Base-by-base conservation (phyloP, 1,140 invertebrate species). In the Drosophila sp. region DNA sequence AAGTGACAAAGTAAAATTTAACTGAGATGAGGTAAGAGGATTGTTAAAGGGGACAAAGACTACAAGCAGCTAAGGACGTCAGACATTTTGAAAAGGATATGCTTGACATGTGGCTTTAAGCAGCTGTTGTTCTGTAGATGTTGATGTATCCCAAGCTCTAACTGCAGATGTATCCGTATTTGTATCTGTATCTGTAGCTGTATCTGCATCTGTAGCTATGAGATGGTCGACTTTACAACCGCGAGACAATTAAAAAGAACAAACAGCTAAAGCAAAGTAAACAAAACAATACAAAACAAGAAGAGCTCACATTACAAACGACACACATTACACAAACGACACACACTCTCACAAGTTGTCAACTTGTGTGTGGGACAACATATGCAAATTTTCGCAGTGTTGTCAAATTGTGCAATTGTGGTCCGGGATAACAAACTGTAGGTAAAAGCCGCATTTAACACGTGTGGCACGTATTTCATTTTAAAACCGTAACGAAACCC, bases 381-480 rank as follows among this genome's bases (percentile, higher is more conserved):
- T 74, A 89, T 83, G 83, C 72, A 87, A 80, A 83, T 79, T 73
- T 18, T 9, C 9, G 13, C 29, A 32, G 48, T 48, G 48, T 67
- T 56, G 79, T 70, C 77, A 80, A 86, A 80, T 84, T 80, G 77
- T 87, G 83, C 79, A 87, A 89, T 87, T 87, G 83, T 89, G 74
- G 84, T 43, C 59, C 45, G 34, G 59, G 61, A 66, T 25, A 76
- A 66, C 50, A 63, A 50, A 71, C 41, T 29, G 50, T 53, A n/a
- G 50, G 29, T 36, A 59, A 83, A 76, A 67, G 53, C 18, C 67
- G 69, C 72, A 87, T 83, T 87, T 87, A 87, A 76, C 83, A 87
- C 84, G 79, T 89, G 83, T 83, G 83, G 79, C 83, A 87, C 83
- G 83, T 87, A 83, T 87, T 87, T 87, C 83, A 87, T 89, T 89